Conservation (phyloP, 1,140 invertebrate species). For the Platyura marginata region DNA sequence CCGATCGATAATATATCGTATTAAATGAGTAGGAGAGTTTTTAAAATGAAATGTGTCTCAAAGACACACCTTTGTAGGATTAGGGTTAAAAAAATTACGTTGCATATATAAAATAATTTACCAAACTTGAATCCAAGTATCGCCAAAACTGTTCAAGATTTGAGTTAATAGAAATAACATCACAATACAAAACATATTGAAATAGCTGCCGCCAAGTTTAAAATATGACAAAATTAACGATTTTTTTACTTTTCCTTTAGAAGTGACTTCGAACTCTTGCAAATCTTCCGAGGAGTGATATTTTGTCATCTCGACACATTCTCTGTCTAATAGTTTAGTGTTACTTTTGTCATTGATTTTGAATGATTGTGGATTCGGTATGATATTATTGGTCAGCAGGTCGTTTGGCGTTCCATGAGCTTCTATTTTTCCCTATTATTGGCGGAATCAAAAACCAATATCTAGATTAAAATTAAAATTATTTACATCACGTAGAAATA, state of each 20-base stretch:
- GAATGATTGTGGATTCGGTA: constrained; percentile 29
- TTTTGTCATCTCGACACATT: constrained; percentile 8
- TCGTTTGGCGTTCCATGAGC: neutral
- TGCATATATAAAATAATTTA: neutral
- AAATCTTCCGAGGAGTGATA: neutral
- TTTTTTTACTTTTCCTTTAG: constrained; percentile 7
- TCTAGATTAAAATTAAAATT: constrained; percentile 9
- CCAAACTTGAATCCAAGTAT: constrained; percentile 43
- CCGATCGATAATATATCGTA: neutral
- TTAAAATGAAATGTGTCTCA: too few relatives aligned
- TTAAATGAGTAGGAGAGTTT: too few relatives aligned
- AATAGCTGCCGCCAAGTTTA: constrained; percentile 14
- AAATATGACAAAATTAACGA: constrained; percentile 7
- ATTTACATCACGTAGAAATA: constrained; percentile 40
- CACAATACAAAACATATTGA: constrained; percentile 19
- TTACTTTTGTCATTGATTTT: neutral
- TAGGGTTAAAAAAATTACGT: neutral
- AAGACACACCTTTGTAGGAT: too few relatives aligned
- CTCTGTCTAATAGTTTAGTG: constrained; percentile 11
- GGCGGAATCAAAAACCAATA: constrained; percentile 45
- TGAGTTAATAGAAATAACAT: constrained; percentile 25
- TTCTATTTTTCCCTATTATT: constrained; percentile 37
- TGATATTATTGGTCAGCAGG: constrained; percentile 12
- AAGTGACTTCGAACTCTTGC: constrained; percentile 9
- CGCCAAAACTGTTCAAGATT: constrained; percentile 27